A percentile compares a stretch with the other conserved stretches of the same genome.
phyloP scores from a whole-genome alignment of 2,888 invertebrate genomes.

The Synanthedon tipuliformis region DNA sequence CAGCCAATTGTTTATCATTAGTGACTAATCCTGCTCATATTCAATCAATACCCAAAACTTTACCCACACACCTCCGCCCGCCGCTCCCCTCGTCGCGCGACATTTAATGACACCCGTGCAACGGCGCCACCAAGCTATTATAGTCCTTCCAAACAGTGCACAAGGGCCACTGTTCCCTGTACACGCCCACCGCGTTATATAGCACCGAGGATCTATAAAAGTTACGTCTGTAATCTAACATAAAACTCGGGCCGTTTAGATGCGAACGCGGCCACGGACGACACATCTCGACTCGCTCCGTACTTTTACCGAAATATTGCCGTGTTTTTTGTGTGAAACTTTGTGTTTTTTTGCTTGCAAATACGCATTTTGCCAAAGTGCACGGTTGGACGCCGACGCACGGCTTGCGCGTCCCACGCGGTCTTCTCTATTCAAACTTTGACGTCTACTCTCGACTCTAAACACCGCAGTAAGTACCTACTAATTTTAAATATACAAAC shows the following conservation, averaged over 20 bases:
- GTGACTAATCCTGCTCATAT: constrained; percentile 67
- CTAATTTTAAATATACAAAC: constrained; percentile 39
- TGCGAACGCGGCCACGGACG: constrained; percentile 70
- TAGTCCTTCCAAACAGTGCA: constrained; percentile 38
- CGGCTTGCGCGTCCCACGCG: constrained; percentile 38
- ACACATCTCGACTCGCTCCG: constrained; percentile 69
- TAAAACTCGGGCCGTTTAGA: constrained; percentile 72
- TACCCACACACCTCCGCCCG: constrained; percentile 65
- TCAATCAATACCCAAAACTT: constrained; percentile 72
- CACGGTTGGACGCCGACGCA: constrained; percentile 39
- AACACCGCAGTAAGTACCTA: constrained; percentile 55
- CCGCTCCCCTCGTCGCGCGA: constrained; percentile 64
- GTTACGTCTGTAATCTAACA: constrained; percentile 72
- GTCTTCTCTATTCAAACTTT: constrained; percentile 34
- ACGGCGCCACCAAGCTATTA: constrained; percentile 37
- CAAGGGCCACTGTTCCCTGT: constrained; percentile 53
- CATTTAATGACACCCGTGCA: constrained; percentile 72
- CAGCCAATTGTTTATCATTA: constrained; percentile 67
- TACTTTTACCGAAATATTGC: constrained; percentile 67
- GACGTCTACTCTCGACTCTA: constrained; percentile 23
- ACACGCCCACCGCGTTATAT: constrained; percentile 66
- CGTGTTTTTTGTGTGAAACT: constrained; percentile 57
- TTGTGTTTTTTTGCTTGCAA: constrained; percentile 46
- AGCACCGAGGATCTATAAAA: constrained; percentile 72
- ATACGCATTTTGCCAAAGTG: constrained; percentile 37